Percentiles rank a stretch among this genome's conserved stretches.
phyloP scores from a whole-genome alignment of 2,888 invertebrate species.

The Germaria angustata region DNA sequence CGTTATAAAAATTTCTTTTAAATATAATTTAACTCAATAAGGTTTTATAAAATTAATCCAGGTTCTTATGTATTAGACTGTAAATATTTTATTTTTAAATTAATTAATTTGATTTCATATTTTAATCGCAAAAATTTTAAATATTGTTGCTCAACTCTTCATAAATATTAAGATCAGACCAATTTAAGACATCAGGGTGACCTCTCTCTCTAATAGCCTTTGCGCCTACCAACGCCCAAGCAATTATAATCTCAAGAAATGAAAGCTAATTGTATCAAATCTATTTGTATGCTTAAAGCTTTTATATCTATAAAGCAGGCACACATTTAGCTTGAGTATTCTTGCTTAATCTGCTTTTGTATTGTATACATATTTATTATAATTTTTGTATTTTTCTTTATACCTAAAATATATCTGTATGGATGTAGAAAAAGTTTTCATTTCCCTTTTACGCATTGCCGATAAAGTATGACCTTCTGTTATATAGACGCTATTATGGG shows the following conservation, averaged over 20 bases:
- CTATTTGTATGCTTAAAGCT: slow-evolving; percentile 15
- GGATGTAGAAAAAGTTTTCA: slow-evolving; percentile 8
- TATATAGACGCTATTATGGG: not conserved
- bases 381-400: not conserved
- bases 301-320: slow-evolving; percentile 29
- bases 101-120: no score
- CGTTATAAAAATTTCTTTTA: no score
- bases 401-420: not conserved
- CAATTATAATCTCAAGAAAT: not conserved
- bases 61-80: no score
- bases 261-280: not conserved
- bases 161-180: no score
- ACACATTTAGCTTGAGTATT: slow-evolving; percentile 2
- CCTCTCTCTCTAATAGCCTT: no score
- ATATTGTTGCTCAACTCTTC: no score
- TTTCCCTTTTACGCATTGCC: slow-evolving; percentile 23
- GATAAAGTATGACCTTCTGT: not conserved
- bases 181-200: no score
- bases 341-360: slow-evolving; percentile 10
- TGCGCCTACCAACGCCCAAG: no score
- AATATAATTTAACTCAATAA: no score
- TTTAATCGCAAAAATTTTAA: no score
- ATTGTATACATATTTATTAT: not conserved
- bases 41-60: no score
- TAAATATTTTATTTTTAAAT: no score